Conservation (phyloP, 2,888 invertebrate genomes). For the Leptura quadrifasciata region DNA sequence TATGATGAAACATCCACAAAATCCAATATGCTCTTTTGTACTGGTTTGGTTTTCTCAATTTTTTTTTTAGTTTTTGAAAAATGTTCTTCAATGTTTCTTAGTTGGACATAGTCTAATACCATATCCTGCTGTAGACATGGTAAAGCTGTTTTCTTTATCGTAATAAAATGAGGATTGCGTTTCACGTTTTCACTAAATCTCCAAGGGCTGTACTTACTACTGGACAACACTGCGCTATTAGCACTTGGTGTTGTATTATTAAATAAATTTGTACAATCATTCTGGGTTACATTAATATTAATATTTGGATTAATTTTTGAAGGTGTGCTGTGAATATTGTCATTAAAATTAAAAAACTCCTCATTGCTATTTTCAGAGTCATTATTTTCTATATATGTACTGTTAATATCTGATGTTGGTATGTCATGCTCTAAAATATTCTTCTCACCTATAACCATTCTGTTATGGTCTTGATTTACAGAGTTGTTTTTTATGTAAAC, state of each 20-base stretch:
- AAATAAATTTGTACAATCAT: conserved; percentile 7
- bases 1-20: not conserved
- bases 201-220: conserved; percentile 42
- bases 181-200: conserved; percentile 37
- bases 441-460: not conserved
- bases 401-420: not conserved
- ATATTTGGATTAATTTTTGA: conserved; percentile 21
- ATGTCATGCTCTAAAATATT: not conserved
- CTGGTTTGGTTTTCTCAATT: not conserved
- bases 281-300: conserved; percentile 39
- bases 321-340: not conserved
- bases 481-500: too few relatives aligned
- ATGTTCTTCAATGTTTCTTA: conserved; percentile 31
- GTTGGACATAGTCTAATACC: conserved; percentile 47
- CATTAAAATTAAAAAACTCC: conserved; percentile 1
- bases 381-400: not conserved
- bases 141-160: conserved; percentile 46
- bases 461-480: conserved; percentile 14
- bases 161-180: conserved; percentile 47
- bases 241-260: conserved; percentile 25
- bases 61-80: conserved; percentile 18
- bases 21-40: conserved; percentile 14
- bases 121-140: conserved; percentile 49
- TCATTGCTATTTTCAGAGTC: not conserved
- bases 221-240: conserved; percentile 39